Evolutionary conservation across 2,113 vertebrate genomes (phyloP).

Genomic region (Ceratotherium simum): DNA sequence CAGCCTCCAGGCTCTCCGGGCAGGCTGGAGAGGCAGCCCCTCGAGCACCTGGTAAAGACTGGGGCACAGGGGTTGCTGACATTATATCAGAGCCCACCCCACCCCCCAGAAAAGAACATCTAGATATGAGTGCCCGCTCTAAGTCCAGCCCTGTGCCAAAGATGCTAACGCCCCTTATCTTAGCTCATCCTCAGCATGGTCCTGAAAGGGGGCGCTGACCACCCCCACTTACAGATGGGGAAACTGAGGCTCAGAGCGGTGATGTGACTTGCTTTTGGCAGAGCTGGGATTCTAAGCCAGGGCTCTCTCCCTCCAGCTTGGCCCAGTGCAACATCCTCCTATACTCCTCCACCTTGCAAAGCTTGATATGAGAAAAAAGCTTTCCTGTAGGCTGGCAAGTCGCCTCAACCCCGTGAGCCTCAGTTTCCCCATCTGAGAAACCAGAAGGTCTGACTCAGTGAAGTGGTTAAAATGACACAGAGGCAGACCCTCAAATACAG

Average conservation of each 20-base stretch:
- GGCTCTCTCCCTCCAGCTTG: background rate
- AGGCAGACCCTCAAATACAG: background rate
- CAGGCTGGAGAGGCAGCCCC: background rate
- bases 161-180: fast-evolving
- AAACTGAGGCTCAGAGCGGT: background rate
- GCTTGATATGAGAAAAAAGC: fast-evolving
- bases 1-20: background rate
- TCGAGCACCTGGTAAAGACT: fast-evolving
- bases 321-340: background rate
- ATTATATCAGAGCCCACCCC: background rate
- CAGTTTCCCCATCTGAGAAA: background rate
- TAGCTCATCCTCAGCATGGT: background rate
- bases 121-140: background rate
- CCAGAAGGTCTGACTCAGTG: background rate
- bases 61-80: background rate
- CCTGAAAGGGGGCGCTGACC: background rate
- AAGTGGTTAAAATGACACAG: background rate
- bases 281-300: background rate
- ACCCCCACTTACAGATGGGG: background rate
- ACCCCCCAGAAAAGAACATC: background rate
- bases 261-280: background rate
- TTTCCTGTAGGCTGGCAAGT: background rate
- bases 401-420: background rate
- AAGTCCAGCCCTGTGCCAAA: background rate
- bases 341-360: background rate